Evolutionary conservation across 2,797 vertebrate genomes (phyloP).

Genomic region (Bryconaethiops microstoma): DNA sequence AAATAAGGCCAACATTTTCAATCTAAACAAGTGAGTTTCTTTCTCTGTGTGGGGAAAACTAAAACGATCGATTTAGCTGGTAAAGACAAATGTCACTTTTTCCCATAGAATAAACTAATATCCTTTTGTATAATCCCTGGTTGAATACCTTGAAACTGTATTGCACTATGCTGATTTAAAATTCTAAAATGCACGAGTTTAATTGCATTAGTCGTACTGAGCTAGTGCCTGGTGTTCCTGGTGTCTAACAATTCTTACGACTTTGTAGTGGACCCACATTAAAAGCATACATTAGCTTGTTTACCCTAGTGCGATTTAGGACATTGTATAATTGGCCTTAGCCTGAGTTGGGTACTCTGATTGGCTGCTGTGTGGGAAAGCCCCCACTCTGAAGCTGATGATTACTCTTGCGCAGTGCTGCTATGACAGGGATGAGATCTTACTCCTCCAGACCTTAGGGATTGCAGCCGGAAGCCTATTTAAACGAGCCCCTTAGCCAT

Average conservation of each 20-base stretch:
- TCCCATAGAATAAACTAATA: constrained; percentile 58
- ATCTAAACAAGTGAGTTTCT: constrained; percentile 39
- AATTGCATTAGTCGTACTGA: not conserved
- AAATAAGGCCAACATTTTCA: constrained; percentile 43
- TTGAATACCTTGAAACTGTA: constrained; percentile 34
- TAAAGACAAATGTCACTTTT: constrained; percentile 74
- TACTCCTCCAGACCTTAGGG: constrained; percentile 22
- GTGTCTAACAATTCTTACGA: not conserved
- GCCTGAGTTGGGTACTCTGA: constrained; percentile 32
- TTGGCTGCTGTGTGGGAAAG: constrained; percentile 45
- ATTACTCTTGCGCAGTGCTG: constrained; percentile 36
- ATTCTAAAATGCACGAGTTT: not conserved
- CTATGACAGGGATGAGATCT: constrained; percentile 46
- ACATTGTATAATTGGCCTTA: constrained; percentile 37
- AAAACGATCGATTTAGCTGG: constrained; percentile 80
- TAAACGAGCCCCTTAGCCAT: constrained; percentile 37
- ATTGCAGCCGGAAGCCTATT: constrained; percentile 56
- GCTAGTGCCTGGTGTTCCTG: not conserved
- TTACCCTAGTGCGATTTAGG: constrained; percentile 26
- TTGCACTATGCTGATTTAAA: not conserved
- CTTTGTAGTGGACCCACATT: not conserved
- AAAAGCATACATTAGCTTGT: constrained; percentile 34
- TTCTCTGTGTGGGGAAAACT: constrained; percentile 46
- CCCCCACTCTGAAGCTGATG: constrained; percentile 27
- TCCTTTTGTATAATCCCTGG: constrained; percentile 74